Percentiles rank a stretch among this genome's conserved stretches.
phyloP scores from a whole-genome alignment of 2,888 invertebrate genomes.

The Synergus itoensis region DNA sequence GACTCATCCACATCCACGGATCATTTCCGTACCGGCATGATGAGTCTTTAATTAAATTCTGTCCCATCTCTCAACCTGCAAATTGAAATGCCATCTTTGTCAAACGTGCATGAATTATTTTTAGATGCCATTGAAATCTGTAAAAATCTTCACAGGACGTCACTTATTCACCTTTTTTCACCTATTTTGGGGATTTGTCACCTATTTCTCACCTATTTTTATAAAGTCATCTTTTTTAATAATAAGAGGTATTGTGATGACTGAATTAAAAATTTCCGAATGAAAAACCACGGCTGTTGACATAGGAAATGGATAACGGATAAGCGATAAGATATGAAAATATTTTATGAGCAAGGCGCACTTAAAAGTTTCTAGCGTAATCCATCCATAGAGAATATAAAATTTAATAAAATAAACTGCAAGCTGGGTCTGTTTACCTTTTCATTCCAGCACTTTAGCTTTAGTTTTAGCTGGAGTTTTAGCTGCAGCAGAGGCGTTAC shows the following conservation, averaged over 20 bases:
- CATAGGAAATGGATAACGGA: constrained; percentile 28
- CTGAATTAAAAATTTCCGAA: neutral
- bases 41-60: constrained; percentile 14
- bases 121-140: neutral
- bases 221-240: too few relatives aligned
- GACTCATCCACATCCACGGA: neutral
- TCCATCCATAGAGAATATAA: neutral
- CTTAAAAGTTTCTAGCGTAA: constrained; percentile 12
- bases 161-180: too few relatives aligned
- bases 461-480: neutral
- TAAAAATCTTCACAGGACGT: too few relatives aligned
- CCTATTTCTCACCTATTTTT: too few relatives aligned
- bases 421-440: constrained; percentile 4
- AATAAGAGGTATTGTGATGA: too few relatives aligned
- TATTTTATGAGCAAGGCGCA: neutral
- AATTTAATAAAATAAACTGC: neutral
- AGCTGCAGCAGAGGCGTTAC: neutral
- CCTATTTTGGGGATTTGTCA: too few relatives aligned
- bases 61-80: neutral
- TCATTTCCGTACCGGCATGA: neutral
- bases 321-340: constrained; percentile 20
- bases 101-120: neutral
- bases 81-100: constrained; percentile 11
- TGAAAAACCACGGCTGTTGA: constrained; percentile 8
- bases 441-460: neutral